These are phyloP conservation scores for Junonia oenone DNA, from an alignment of 2,888 invertebrate species.

Conservation along the genomic window DNA sequence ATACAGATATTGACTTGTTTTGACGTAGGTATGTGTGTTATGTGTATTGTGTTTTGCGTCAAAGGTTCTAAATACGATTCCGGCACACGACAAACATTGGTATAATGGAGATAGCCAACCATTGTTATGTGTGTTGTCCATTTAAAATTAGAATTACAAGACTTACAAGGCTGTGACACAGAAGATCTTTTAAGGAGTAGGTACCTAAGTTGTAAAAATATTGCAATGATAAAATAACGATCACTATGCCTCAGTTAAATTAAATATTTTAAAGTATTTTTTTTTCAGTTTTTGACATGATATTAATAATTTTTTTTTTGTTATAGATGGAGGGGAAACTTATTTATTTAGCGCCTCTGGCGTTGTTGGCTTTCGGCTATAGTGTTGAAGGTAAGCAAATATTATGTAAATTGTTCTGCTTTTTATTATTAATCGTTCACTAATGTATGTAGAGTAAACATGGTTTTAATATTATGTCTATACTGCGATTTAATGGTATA, in stretches of 20 bases:
- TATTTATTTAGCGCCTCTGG: constrained; percentile 57
- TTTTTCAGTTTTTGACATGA: neutral
- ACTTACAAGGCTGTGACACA: neutral
- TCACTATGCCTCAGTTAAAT: too few species aligned
- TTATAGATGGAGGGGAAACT: constrained; percentile 62
- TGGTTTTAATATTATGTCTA: too few species aligned
- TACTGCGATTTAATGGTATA: too few species aligned
- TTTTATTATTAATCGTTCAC: too few species aligned
- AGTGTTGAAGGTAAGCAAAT: constrained; percentile 56
- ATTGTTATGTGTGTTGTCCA: neutral
- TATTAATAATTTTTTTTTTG: constrained; percentile 9
- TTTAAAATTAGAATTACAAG: neutral
- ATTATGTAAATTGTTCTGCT: neutral
- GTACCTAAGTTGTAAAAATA: neutral
- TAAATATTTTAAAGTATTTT: neutral
- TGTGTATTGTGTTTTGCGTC: neutral
- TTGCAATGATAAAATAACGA: neutral
- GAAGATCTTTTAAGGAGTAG: neutral
- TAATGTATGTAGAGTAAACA: too few species aligned
- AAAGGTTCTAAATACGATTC: neutral
- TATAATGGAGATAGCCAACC: neutral
- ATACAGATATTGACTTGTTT: too few species aligned
- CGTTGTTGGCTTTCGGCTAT: constrained; percentile 50
- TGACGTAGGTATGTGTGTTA: neutral
- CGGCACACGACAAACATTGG: neutral